These are phyloP conservation scores for Pseudomyrmex cubaensis DNA, from an alignment of 1,140 invertebrate genomes.

Conservation along the genomic window DNA sequence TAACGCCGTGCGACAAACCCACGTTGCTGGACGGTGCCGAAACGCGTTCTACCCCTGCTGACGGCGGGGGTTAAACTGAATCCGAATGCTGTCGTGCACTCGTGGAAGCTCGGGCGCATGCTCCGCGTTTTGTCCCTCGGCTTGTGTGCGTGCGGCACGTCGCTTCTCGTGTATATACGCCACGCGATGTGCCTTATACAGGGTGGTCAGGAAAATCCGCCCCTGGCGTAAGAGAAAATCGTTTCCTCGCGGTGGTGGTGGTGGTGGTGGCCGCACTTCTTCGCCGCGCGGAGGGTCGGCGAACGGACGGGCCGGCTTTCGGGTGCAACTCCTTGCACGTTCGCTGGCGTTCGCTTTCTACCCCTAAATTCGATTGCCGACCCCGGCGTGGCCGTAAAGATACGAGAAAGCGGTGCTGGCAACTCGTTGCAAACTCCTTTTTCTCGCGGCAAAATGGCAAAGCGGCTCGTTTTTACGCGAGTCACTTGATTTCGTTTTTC, in stretches of 20 bases:
- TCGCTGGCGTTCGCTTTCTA: conserved; percentile 38
- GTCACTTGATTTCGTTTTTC: conserved; percentile 35
- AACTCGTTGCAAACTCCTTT: conserved; percentile 51
- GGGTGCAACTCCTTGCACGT: conserved; percentile 18
- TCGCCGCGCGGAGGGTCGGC: conserved; percentile 4
- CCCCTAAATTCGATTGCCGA: conserved; percentile 59
- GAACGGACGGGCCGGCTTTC: conserved; percentile 12
- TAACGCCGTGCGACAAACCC: conserved; percentile 29
- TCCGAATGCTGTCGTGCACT: conserved; percentile 65
- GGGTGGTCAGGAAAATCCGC: conserved; percentile 71
- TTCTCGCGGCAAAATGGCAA: conserved; percentile 46
- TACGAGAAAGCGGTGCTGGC: conserved; percentile 9
- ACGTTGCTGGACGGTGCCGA: conserved; percentile 70
- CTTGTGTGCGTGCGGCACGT: conserved; percentile 58
- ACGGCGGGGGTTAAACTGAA: conserved; percentile 79
- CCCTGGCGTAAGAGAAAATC: conserved; percentile 38
- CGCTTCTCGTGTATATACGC: not conserved
- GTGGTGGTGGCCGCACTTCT: conserved; percentile 19
- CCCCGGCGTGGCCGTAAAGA: conserved; percentile 48
- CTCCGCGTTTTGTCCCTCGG: conserved; percentile 64
- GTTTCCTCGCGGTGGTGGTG: not conserved
- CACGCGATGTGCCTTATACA: conserved; percentile 56
- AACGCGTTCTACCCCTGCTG: conserved; percentile 79
- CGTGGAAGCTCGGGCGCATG: conserved; percentile 73
- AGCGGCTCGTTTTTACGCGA: conserved; percentile 49